Conservation (phyloP, 2,113 vertebrate species). For the cattle (Bos taurus) region ARS-UCD2.0 NC_037346.1:31830501-31831000, state of each 20-base stretch:
- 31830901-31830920: not conserved
- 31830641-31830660: not conserved
- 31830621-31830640: not conserved
- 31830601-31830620: not conserved
- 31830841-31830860: not conserved
- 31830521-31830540: not conserved
- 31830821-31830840: not conserved
- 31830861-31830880: not conserved
- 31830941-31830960: not conserved
- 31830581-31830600: not conserved
- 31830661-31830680: not conserved
- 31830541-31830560: not conserved
- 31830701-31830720: not conserved
- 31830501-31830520: not conserved
- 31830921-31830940: not conserved
- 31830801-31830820: not conserved
- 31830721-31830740: not conserved
- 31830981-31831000: not conserved
- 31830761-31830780: not conserved
- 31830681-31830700: not conserved
- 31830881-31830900: not conserved
- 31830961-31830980: not conserved
- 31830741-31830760: not conserved
- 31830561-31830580: not conserved
- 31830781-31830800: not conserved